A percentile compares a stretch with the other conserved stretches of the same genome.
These are phyloP conservation scores for Sphyrna mokarran DNA, from an alignment of 2,113 vertebrate species.

Conservation along the genomic window DNA sequence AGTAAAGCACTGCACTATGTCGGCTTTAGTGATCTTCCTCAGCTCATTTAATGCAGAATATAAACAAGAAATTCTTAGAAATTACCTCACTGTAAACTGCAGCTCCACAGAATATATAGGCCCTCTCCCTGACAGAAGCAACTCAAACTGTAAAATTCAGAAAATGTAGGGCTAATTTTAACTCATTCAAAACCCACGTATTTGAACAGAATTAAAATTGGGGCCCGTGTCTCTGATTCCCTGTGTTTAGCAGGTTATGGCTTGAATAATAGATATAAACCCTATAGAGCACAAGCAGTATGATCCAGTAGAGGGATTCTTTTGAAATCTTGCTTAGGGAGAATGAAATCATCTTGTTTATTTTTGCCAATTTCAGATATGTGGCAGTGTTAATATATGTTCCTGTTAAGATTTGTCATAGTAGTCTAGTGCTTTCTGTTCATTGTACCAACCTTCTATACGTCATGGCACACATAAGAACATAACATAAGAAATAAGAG, in stretches of 20 bases:
- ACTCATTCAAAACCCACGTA: background rate
- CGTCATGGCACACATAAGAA: too few species aligned
- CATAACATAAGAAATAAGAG: too few species aligned
- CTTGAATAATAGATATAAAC: background rate
- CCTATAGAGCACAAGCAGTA: background rate
- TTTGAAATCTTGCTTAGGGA: background rate
- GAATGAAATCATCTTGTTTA: background rate
- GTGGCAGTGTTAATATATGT: background rate
- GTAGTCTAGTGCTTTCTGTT: background rate
- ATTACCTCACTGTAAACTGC: background rate
- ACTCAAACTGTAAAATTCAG: background rate
- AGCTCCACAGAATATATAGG: background rate
- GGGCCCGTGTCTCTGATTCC: background rate
- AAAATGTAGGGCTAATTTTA: background rate
- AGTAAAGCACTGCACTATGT: constrained; percentile 5
- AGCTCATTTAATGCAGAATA: constrained; percentile 23
- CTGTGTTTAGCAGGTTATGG: background rate
- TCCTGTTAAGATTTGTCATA: background rate
- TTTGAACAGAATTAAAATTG: too few species aligned
- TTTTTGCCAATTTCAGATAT: background rate
- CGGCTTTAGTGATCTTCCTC: constrained; percentile 1
- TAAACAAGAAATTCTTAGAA: constrained; percentile 14
- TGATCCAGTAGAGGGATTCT: background rate
- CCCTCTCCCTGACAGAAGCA: background rate
- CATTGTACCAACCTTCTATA: too few species aligned